A percentile compares a stretch with the other conserved stretches of the same genome.
These are phyloP conservation scores for Dreissena rostriformis DNA, from an alignment of 1,140 invertebrate genomes.

Conservation along the genomic window DNA sequence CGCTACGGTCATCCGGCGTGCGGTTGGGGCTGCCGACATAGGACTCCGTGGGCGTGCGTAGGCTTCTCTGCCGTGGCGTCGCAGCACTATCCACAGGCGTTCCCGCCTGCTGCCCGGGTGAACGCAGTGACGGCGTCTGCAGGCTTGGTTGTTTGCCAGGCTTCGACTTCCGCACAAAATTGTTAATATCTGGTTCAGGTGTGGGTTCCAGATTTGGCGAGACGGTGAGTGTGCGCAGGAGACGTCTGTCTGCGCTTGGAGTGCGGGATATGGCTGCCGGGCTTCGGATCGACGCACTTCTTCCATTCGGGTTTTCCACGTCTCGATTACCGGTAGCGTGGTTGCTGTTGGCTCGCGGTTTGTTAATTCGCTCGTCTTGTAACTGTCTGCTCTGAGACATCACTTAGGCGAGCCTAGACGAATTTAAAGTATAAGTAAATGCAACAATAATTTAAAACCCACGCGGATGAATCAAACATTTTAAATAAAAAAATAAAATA, in stretches of 20 bases:
- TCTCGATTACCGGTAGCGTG: too few relatives aligned
- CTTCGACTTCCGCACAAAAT: neutral
- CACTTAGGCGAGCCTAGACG: neutral
- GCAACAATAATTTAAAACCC: too few relatives aligned
- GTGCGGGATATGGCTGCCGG: slow-evolving; percentile 41
- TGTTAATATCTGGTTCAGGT: neutral
- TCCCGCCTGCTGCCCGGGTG: neutral
- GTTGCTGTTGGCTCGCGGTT: neutral
- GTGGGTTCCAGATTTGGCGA: slow-evolving; percentile 27
- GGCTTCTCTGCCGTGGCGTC: neutral
- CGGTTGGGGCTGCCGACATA: slow-evolving; percentile 5
- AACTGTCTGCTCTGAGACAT: neutral
- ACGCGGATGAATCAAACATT: too few relatives aligned
- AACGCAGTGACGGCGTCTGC: neutral
- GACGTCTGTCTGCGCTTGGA: slow-evolving; percentile 36
- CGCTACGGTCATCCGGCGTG: neutral
- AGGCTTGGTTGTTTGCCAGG: neutral
- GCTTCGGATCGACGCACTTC: slow-evolving; percentile 16
- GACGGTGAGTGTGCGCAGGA: slow-evolving; percentile 32
- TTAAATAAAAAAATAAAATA: too few relatives aligned
- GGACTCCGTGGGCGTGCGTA: slow-evolving; percentile 9
- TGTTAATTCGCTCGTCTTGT: neutral
- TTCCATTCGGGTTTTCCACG: neutral
- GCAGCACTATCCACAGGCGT: neutral
- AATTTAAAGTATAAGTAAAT: too few relatives aligned